Conservation (phyloP, 2,888 invertebrate species). For the Mythimna lalbum region DNA sequence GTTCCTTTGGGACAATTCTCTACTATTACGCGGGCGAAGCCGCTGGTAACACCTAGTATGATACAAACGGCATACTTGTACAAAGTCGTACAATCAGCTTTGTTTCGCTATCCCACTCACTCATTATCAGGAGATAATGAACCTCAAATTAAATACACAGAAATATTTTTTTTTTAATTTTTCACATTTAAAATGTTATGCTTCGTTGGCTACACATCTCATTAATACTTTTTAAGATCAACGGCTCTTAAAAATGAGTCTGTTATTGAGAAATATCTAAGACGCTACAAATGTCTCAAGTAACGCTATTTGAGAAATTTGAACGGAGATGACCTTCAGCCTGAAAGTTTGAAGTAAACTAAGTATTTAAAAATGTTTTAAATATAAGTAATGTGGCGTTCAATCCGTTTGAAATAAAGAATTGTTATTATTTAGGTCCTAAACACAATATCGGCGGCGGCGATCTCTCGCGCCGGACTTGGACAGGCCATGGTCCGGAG, state of each 20-base stretch:
- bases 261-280: constrained; percentile 29
- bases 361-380: constrained; percentile 19
- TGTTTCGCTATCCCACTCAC: constrained; percentile 12
- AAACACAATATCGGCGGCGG: too few relatives aligned
- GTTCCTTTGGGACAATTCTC: too few relatives aligned
- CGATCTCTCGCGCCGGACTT: too few relatives aligned
- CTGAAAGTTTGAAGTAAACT: not conserved
- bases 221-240: constrained; percentile 23
- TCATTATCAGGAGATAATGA: constrained; percentile 48
- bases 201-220: constrained; percentile 31
- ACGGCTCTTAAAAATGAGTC: not conserved
- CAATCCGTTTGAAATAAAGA: not conserved
- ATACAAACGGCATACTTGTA: constrained; percentile 15
- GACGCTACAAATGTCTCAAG: constrained; percentile 25
- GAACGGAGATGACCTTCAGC: constrained; percentile 20
- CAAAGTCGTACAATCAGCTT: constrained; percentile 30
- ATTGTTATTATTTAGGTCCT: not conserved
- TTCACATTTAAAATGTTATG: constrained; percentile 26
- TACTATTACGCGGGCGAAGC: not conserved
- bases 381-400: not conserved
- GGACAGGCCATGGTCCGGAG: too few relatives aligned
- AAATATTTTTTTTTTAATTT: not conserved
- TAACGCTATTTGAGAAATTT: constrained; percentile 26
- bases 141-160: constrained; percentile 28
- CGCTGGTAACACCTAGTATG: not conserved